Evolutionary conservation across 2,888 invertebrate species (phyloP).

Genomic region (Lycia hirtaria): DNA sequence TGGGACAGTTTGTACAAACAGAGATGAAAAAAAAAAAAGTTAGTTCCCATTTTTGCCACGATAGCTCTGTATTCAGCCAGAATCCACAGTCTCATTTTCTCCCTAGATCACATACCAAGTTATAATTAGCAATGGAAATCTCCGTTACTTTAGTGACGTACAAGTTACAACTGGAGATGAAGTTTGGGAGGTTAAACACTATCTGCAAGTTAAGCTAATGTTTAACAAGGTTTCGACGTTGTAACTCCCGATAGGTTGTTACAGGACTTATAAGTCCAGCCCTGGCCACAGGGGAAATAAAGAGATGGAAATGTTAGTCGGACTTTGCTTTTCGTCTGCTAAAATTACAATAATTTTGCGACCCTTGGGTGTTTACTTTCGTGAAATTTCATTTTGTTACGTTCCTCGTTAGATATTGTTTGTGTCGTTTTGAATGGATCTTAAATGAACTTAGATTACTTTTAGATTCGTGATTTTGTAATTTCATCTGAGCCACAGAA

Average conservation of each 20-base stretch:
- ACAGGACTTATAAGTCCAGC: conserved; percentile 57
- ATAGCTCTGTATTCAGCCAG: too few relatives aligned
- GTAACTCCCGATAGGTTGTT: conserved; percentile 66
- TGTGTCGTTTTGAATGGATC: neutral
- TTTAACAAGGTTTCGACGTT: conserved; percentile 62
- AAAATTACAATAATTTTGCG: conserved; percentile 53
- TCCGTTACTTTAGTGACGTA: conserved; percentile 32
- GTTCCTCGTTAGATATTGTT: conserved; percentile 20
- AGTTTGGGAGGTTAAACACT: conserved; percentile 66
- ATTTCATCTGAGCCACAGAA: too few relatives aligned
- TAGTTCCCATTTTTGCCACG: too few relatives aligned
- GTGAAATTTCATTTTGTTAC: conserved; percentile 32
- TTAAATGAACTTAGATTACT: neutral
- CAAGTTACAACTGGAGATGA: conserved; percentile 53
- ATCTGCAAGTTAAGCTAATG: conserved; percentile 61
- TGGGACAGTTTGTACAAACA: too few relatives aligned
- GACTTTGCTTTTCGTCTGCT: conserved; percentile 54
- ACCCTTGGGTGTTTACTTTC: conserved; percentile 38
- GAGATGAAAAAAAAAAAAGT: too few relatives aligned
- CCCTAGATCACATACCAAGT: too few relatives aligned
- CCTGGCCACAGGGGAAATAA: conserved; percentile 67
- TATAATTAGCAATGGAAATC: too few relatives aligned
- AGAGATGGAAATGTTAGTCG: conserved; percentile 64
- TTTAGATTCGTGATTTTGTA: too few relatives aligned
- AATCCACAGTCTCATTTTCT: neutral